Evolutionary conservation across 2,888 invertebrate genomes (phyloP).

Genomic region (Nephrotoma flavescens): DNA sequence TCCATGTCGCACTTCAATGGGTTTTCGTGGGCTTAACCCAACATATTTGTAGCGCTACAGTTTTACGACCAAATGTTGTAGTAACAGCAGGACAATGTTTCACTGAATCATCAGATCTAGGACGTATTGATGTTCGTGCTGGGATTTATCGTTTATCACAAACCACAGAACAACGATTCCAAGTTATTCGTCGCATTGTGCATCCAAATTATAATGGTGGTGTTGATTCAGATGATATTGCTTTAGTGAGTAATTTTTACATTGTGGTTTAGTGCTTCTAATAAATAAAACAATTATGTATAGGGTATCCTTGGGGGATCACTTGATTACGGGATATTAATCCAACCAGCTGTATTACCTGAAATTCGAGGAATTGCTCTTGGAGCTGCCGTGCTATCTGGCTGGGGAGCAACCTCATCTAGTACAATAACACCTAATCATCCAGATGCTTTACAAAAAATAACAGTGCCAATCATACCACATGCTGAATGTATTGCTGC

Average conservation of each 20-base stretch:
- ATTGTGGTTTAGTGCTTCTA: neutral
- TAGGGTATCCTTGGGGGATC: neutral
- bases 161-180: conserved; percentile 11
- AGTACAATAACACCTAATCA: neutral
- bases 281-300: neutral
- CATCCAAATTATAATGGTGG: conserved; percentile 26
- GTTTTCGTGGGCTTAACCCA: conserved; percentile 16
- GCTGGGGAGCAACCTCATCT: conserved; percentile 29
- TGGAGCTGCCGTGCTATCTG: conserved; percentile 26
- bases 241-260: conserved; percentile 26
- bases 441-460: conserved; percentile 19
- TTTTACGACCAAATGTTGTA: conserved; percentile 27
- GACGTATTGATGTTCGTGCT: conserved; percentile 20
- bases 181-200: conserved; percentile 20
- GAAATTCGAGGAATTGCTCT: conserved; percentile 17
- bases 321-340: neutral
- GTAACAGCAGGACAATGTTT: conserved; percentile 31
- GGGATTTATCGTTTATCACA: conserved; percentile 28
- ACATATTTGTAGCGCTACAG: conserved; percentile 35
- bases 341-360: conserved; percentile 27
- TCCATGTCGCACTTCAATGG: conserved; percentile 30
- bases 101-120: conserved; percentile 21
- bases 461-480: conserved; percentile 21
- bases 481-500: conserved; percentile 17
- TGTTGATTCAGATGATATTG: conserved; percentile 38